A percentile compares a stretch with the other conserved stretches of the same genome.
Evolutionary conservation across 2,888 invertebrate species (phyloP).

Genomic region (Erannis defoliaria): DNA sequence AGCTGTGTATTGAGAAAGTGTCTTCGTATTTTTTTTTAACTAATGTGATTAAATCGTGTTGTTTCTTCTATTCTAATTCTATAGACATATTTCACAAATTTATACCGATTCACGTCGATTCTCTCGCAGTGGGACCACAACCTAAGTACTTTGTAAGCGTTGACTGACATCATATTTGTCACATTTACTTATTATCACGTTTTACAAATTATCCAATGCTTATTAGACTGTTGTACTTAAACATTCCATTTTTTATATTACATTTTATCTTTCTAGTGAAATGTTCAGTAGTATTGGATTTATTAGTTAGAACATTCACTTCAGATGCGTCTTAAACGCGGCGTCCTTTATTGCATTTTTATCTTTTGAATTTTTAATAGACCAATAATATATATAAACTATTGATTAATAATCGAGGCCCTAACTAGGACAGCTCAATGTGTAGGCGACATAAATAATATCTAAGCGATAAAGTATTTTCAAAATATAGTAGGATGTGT

Average conservation of each 20-base stretch:
- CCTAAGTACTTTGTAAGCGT: slow-evolving; percentile 67
- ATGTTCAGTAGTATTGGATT: slow-evolving; percentile 61
- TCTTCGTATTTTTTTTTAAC: background rate
- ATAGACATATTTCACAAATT: slow-evolving; percentile 7
- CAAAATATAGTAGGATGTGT: slow-evolving; percentile 80
- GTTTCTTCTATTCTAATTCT: slow-evolving; percentile 6
- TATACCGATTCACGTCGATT: slow-evolving; percentile 31
- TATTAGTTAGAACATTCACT: slow-evolving; percentile 73
- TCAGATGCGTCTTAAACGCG: slow-evolving; percentile 55
- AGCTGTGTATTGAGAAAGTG: slow-evolving; percentile 21
- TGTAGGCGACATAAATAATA: slow-evolving; percentile 70
- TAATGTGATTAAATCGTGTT: slow-evolving; percentile 2
- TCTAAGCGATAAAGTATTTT: slow-evolving; percentile 73
- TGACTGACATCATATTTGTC: slow-evolving; percentile 79
- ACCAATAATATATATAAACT: slow-evolving; percentile 47
- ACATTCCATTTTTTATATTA: slow-evolving; percentile 81
- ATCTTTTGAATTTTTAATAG: slow-evolving; percentile 63
- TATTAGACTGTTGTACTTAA: slow-evolving; percentile 83
- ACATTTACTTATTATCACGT: slow-evolving; percentile 61
- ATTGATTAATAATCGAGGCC: slow-evolving; percentile 64
- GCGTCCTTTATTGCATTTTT: slow-evolving; percentile 72
- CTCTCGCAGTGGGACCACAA: slow-evolving; percentile 55
- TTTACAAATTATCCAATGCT: slow-evolving; percentile 65
- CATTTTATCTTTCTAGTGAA: slow-evolving; percentile 66
- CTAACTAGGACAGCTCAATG: slow-evolving; percentile 83